Conservation (phyloP, 2,888 invertebrate species). For the Diachrysia chrysitis region DNA sequence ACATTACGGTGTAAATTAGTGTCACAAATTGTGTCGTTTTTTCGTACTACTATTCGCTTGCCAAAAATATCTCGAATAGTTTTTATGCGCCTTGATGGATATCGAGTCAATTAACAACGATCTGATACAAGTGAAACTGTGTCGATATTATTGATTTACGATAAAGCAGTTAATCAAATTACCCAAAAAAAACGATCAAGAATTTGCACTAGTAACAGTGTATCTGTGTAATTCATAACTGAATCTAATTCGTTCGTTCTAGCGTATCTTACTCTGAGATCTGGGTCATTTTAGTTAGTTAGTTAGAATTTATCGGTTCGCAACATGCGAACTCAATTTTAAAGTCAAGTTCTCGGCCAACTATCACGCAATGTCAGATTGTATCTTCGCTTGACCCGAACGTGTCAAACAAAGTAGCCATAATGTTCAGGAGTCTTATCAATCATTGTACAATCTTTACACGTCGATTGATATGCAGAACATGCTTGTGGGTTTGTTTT, state of each 20-base stretch:
- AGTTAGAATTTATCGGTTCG: slow-evolving; percentile 39
- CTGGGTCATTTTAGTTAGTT: slow-evolving; percentile 43
- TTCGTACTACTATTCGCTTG: slow-evolving; percentile 15
- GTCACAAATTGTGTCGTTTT: slow-evolving; percentile 24
- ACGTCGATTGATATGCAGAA: slow-evolving; percentile 61
- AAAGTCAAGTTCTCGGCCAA: slow-evolving; percentile 58
- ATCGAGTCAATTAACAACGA: not conserved
- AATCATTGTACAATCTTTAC: slow-evolving; percentile 65
- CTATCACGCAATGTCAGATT: slow-evolving; percentile 63
- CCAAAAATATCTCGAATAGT: slow-evolving; percentile 17
- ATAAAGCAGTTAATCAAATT: slow-evolving; percentile 4
- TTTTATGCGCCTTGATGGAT: not conserved
- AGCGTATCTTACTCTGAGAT: slow-evolving; percentile 31
- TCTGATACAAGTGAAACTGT: not conserved
- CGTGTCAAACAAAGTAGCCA: slow-evolving; percentile 58
- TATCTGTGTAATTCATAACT: slow-evolving; percentile 21
- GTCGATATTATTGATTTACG: not conserved
- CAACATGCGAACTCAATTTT: slow-evolving; percentile 45
- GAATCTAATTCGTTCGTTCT: slow-evolving; percentile 34
- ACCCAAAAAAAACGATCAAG: not conserved
- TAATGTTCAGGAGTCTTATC: slow-evolving; percentile 65
- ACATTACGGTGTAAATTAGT: slow-evolving; percentile 27
- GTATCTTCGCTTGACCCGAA: slow-evolving; percentile 62
- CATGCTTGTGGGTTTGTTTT: slow-evolving; percentile 52
- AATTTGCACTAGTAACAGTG: not conserved